Evolutionary conservation across 2,888 invertebrate genomes (phyloP), one percentile per base, ranked within the genome.

Genomic region (Desoria tigrina): DNA sequence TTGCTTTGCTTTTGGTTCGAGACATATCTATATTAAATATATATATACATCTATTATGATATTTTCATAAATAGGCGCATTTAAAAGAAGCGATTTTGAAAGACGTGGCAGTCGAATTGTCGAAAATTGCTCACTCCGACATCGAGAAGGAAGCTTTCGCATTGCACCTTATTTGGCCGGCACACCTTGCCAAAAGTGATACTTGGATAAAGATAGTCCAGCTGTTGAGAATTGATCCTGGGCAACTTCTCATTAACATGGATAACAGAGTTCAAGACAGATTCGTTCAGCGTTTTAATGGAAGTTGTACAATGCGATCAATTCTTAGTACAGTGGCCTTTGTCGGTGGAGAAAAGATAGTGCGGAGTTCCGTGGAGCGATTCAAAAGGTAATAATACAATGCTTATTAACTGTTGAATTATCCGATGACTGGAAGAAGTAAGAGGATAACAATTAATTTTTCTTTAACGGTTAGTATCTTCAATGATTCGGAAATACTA

Each of bases 201-300:
- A 82, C 90, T 49, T 94, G 94, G 94, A 79, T 84, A 55, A 86
- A 84, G 68, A 83, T 89, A 50, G 80, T 85, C 2, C 82, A 83
- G 60, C 83, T 85, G 74, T 81, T 88, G 49, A 81, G 84, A 18
- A 80, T 86, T 0, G 83, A 85, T 57, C 84, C 88, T 0, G 82
- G 81, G 62, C 81, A 84, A 42, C 86, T 90, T 60, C 83, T 91
- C 42, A 82, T 83, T 0, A 80, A 42, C 3, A 51, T 42, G 11
- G 21, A 55, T 2, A 53, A 61, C 1, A 2, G 18, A 2, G 18
- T 65, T 2, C 49, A 50, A 16, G 84, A 85, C 55, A 79, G 84
- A 14, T 85, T 89, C 69, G 82, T 91, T 21, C 83, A 85, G n/a
- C 84, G 86, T 80, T 79, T 77, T 70, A 72, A 72, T 53, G 60